Base-by-base conservation (phyloP, 1,140 invertebrate species). In the Potamilus streckersoni region DNA sequence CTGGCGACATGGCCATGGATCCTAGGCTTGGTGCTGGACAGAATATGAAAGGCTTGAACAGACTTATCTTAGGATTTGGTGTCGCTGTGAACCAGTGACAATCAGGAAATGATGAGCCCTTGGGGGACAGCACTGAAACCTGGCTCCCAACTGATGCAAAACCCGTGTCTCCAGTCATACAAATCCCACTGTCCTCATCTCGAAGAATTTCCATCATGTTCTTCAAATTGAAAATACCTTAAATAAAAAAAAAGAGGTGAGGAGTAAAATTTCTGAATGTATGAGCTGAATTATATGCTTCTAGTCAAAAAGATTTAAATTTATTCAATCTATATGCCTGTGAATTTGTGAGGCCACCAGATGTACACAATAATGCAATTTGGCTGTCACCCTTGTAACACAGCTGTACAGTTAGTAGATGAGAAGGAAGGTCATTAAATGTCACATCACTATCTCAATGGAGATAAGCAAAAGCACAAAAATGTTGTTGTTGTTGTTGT, bases 41-140 rank as follows among this genome's bases (percentile, higher is more conserved):
- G 84, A 96, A 96, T 17, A 95, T 91, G 83, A 95, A 96, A n/a
- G 95, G 95, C 87, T 96, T 96, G 88, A 94, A 96, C 20, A 94
- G 93, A 1, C 94, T 95, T 68, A 92, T 90, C 56, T 91, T 91
- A 1, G 95, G 93, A 89, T 95, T 94, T 2, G 94, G 94, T 20
- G 95, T 96, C 2, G 93, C 95, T 8, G 95, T 96, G 83, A 96
- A 95, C 94, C 94, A 96, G 86, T 96, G 94, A 74, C 92, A 92
- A 57, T 81, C 80, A 15, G 90, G 90, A 14, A 82, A 81, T 64
- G 62, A 14, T 31, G 38, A 38, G 38, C 38, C 38, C 1, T 3
- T 38, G 38, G 38, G 38, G 27, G 84, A 73, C 13, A 92, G 76
- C 38, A 92, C 85, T 13, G 92, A 92, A 19, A 92, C 90, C 90